These are phyloP conservation scores for Polypterus senegalus DNA, from an alignment of 2,113 vertebrate genomes.

Conservation along the genomic window DNA sequence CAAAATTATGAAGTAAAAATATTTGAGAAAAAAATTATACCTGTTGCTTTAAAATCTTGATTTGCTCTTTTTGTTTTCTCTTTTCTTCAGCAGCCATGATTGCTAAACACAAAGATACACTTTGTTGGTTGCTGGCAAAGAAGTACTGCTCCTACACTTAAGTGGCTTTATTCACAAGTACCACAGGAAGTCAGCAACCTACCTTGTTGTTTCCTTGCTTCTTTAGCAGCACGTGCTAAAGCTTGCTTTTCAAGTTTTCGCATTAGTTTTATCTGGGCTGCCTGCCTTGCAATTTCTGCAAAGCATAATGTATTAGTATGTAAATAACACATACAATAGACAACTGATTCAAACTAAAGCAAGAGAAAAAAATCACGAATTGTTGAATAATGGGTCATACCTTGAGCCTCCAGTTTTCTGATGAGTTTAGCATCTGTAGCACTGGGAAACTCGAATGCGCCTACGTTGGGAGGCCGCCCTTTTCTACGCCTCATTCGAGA, in stretches of 20 bases:
- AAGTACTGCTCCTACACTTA: conserved; percentile 9
- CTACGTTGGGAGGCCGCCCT: conserved; percentile 53
- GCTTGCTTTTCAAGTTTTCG: conserved; percentile 88
- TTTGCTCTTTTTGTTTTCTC: conserved; percentile 83
- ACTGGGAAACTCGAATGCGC: conserved; percentile 52
- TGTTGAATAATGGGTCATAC: conserved; percentile 31
- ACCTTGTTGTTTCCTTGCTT: conserved; percentile 87
- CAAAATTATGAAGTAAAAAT: too few relatives aligned
- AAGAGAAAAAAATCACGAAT: too few relatives aligned
- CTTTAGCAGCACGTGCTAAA: conserved; percentile 78
- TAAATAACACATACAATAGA: too few relatives aligned
- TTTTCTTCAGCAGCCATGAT: conserved; percentile 88
- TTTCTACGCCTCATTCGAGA: conserved; percentile 51
- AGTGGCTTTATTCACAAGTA: neutral
- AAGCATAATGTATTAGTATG: conserved; percentile 11
- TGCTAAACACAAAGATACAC: conserved; percentile 50
- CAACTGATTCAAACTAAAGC: too few relatives aligned
- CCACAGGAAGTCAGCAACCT: conserved; percentile 14
- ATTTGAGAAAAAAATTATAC: conserved; percentile 37
- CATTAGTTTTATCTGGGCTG: conserved; percentile 85
- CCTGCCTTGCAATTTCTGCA: conserved; percentile 88
- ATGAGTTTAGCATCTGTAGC: conserved; percentile 61
- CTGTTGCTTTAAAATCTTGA: conserved; percentile 93
- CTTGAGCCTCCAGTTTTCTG: conserved; percentile 86
- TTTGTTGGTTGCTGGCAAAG: conserved; percentile 14